Evolutionary conservation across 2,888 invertebrate genomes (phyloP).

Genomic region (Lamellibrachia columna): DNA sequence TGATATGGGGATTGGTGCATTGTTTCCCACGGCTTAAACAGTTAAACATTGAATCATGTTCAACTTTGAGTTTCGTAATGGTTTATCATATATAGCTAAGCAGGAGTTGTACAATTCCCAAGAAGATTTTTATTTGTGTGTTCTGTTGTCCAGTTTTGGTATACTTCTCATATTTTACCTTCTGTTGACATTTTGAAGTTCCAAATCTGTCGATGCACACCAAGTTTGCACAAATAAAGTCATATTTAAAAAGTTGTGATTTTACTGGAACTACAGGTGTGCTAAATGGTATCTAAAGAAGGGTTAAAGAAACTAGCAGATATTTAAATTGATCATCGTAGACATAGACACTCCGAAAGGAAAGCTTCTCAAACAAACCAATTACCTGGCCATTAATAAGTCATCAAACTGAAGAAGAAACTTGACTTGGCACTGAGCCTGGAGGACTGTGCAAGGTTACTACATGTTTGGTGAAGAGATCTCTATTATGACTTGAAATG

Average conservation of each 20-base stretch:
- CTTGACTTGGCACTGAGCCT: background rate
- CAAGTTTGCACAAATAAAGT: background rate
- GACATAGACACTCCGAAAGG: background rate
- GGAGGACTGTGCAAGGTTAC: background rate
- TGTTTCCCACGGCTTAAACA: background rate
- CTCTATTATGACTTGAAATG: slow-evolving; percentile 11
- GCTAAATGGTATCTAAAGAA: background rate
- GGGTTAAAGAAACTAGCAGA: background rate
- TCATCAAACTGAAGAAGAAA: background rate
- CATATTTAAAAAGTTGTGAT: background rate
- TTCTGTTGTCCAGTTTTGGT: too few relatives aligned
- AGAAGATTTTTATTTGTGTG: background rate
- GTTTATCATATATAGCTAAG: background rate
- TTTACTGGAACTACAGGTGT: background rate
- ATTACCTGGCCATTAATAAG: background rate
- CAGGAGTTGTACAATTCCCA: background rate
- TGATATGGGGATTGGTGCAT: too few relatives aligned
- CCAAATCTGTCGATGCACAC: background rate
- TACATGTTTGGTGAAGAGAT: slow-evolving; percentile 1
- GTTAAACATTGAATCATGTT: background rate
- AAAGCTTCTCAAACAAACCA: background rate
- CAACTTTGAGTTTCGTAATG: background rate
- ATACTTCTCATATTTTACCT: background rate
- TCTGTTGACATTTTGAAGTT: background rate
- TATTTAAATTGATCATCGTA: background rate